Conservation (phyloP, 2,113 vertebrate genomes). For the Poecilia latipinna region DNA sequence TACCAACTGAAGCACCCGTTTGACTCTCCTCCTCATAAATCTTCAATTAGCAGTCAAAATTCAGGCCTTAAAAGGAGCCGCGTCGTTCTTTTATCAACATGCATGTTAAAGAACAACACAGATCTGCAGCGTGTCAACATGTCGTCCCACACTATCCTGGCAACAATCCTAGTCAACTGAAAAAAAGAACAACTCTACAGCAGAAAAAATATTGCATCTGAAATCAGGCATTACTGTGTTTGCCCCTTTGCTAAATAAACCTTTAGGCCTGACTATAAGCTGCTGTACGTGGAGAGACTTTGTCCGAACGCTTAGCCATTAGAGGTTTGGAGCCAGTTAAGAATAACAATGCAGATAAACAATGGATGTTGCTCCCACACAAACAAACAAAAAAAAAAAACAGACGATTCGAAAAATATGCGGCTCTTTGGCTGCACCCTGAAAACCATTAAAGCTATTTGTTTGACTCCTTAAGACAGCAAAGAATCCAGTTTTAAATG, state of each 20-base stretch:
- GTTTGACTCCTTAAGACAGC: constrained; percentile 11
- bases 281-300: constrained; percentile 36
- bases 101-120: no score
- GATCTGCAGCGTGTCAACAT: no score
- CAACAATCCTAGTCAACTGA: neutral
- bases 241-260: constrained; percentile 13
- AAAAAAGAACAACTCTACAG: neutral
- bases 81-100: no score
- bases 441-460: constrained; percentile 14
- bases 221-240: constrained; percentile 22
- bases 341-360: constrained; percentile 56
- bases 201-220: neutral
- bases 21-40: no score
- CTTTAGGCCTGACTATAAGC: neutral
- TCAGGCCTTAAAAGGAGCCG: no score
- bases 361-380: constrained; percentile 46
- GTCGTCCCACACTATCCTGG: neutral
- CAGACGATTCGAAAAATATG: constrained; percentile 26
- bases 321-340: constrained; percentile 33
- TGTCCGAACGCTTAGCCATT: constrained; percentile 41
- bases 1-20: no score
- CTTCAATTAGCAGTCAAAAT: no score
- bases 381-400: constrained; percentile 29
- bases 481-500: neutral
- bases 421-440: neutral